phyloP scores from a whole-genome alignment of 2,888 invertebrate genomes.

The Notodonta ziczac region DNA sequence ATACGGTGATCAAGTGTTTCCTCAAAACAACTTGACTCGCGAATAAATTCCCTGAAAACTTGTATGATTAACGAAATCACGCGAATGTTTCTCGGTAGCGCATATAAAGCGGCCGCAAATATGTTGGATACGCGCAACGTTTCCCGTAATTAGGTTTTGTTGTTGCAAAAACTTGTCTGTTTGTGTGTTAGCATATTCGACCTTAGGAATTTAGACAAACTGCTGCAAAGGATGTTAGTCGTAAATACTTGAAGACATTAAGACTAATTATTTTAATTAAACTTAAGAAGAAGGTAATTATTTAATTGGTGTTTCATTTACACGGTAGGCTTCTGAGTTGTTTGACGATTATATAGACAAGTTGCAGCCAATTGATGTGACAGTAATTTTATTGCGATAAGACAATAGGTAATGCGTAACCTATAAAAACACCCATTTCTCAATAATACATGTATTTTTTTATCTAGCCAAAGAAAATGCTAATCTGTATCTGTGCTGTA shows the following conservation, averaged over 20 bases:
- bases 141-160: slow-evolving; percentile 46
- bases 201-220: slow-evolving; percentile 2
- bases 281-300: too few relatives aligned
- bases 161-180: slow-evolving; percentile 15
- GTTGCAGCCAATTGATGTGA: too few relatives aligned
- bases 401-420: too few relatives aligned
- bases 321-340: too few relatives aligned
- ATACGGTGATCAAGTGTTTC: slow-evolving; percentile 14
- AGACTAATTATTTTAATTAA: neutral
- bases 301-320: too few relatives aligned
- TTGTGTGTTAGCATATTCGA: slow-evolving; percentile 6
- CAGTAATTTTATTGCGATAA: too few relatives aligned
- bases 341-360: too few relatives aligned
- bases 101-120: slow-evolving; percentile 33
- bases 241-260: neutral
- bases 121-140: slow-evolving; percentile 26
- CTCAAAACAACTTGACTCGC: slow-evolving; percentile 14
- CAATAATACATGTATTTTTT: too few relatives aligned
- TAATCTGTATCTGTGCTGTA: too few relatives aligned
- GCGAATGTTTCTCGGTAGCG: slow-evolving; percentile 42
- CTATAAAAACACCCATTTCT: too few relatives aligned
- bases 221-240: neutral
- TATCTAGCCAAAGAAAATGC: too few relatives aligned
- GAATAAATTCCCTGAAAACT: slow-evolving; percentile 29
- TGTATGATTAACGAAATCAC: slow-evolving; percentile 37